Conservation (phyloP, 1,140 invertebrate genomes). For the Bombyx mori region ASM3026992v2 NC_085117.1:6365501-6366000, state of each 20-base stretch:
- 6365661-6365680: constrained; percentile 32
- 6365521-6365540: constrained; percentile 44
- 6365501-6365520: constrained; percentile 47
- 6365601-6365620: constrained; percentile 30
- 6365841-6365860: constrained; percentile 21
- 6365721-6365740: constrained; percentile 32
- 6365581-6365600: constrained; percentile 20
- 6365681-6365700: constrained; percentile 39
- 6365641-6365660: constrained; percentile 45
- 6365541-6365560: constrained; percentile 30
- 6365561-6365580: constrained; percentile 32
- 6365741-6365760: constrained; percentile 38
- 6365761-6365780: constrained; percentile 33
- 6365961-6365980: constrained; percentile 39
- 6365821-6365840: constrained; percentile 38
- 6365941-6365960: constrained; percentile 51
- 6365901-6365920: constrained; percentile 38
- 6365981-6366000: constrained; percentile 46
- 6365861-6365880: constrained; percentile 25
- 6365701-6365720: constrained; percentile 53
- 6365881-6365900: constrained; percentile 30
- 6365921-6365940: constrained; percentile 44
- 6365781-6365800: constrained; percentile 31
- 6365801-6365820: constrained; percentile 52
- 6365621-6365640: constrained; percentile 44